Conservation (phyloP, 30 jellyfish, hydroid and myxozoan genomes). For the Aurelia sp. region DNA sequence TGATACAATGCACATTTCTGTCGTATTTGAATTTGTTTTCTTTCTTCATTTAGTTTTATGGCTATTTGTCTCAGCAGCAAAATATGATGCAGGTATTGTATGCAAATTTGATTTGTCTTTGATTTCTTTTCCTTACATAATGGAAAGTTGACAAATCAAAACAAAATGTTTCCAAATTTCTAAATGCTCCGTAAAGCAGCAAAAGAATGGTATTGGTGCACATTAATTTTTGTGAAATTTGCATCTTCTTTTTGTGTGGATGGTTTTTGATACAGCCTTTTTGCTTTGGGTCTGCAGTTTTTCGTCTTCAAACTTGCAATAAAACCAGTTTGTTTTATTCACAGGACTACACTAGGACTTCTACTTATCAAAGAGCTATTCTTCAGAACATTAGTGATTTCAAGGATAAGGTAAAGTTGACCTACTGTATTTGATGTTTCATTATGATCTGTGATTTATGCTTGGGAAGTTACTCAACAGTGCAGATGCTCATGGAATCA, state of each 20-base stretch:
- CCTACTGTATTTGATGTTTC: neutral
- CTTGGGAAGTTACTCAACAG: no score
- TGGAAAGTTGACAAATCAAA: no score
- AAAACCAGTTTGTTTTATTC: neutral
- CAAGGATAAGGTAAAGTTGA: slow-evolving; percentile 82
- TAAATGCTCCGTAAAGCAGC: neutral
- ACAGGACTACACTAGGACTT: slow-evolving; percentile 95
- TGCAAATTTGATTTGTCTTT: no score
- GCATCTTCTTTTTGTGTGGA: neutral
- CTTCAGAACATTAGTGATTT: slow-evolving; percentile 89
- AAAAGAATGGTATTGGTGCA: neutral
- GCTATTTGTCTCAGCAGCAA: slow-evolving; percentile 96
- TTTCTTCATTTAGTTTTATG: slow-evolving; percentile 84
- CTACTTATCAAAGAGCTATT: slow-evolving; percentile 97
- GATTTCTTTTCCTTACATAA: neutral
- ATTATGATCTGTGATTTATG: neutral
- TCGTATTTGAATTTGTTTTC: neutral
- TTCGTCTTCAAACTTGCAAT: no score
- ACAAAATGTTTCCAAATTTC: no score
- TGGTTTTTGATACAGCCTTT: neutral
- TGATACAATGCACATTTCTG: neutral
- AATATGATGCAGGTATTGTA: slow-evolving; percentile 98
- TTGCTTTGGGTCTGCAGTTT: no score
- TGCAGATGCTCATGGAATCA: no score
- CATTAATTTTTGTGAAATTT: neutral